Evolutionary conservation across 2,797 vertebrate genomes (phyloP), one percentile per base, ranked within the genome.

Genomic region (Dendrocincla fuliginosa): DNA sequence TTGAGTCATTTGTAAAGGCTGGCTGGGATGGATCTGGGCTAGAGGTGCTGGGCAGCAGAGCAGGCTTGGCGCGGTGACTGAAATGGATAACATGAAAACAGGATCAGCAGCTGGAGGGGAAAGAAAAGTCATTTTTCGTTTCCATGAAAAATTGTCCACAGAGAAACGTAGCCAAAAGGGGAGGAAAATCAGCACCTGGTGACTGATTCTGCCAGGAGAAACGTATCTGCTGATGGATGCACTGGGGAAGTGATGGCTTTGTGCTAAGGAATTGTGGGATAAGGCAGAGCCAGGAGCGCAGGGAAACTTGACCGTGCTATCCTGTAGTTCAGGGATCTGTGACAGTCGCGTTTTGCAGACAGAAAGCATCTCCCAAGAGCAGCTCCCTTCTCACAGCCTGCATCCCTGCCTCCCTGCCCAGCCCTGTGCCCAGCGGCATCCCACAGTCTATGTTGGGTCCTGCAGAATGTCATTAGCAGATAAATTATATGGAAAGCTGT

Each of bases 371-470:
- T 79, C 59, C 42, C 63, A 9, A 1, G 28, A 52, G n/a, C 68
- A 32, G 9, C 52, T 53, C 25, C 25, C 24, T 24, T 60, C 87
- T 47, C 9, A 4, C 57, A 37, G 73, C 32, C 3, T 13, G 39
- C 27, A 30, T 41, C 59, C 30, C 3, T 11, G 41, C 18, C 1
- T 10, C 22, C 2, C 74, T 24, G 16, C 67, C 42, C 41, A n/a
- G 55, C 33, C 50, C 63, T 1, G 4, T 1, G 8, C 41, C 49
- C 15, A 0, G 57, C 32, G 32, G 73, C 56, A 11, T 24, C 24
- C 6, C 19, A 22, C 3, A 0, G 7, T 42, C 84, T 7, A 0
- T 3, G 0, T 6, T 32, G 52, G 56, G 64, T 77, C 5, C 6
- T 18, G 56, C 8, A 60, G 78, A 30, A 63, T 64, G 74, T 60